Conservation (phyloP, 2,888 invertebrate species). For the Tiliacea citrago region DNA sequence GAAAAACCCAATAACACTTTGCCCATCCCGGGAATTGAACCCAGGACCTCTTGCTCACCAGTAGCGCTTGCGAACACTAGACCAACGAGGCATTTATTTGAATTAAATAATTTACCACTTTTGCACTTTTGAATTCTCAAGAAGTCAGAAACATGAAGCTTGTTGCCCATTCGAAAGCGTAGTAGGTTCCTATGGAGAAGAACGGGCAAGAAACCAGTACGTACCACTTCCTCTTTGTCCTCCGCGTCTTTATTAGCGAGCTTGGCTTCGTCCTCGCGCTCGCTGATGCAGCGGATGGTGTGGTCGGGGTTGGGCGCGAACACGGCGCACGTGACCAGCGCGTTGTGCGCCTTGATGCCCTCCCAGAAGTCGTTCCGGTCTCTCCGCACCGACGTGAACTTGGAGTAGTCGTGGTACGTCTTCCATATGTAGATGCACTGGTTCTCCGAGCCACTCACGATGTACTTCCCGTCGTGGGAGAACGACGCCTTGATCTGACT, state of each 20-base stretch:
- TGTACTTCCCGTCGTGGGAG: slow-evolving; percentile 99
- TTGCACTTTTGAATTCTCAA: neutral
- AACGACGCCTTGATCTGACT: slow-evolving; percentile 99
- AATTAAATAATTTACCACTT: neutral
- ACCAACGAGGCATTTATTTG: neutral
- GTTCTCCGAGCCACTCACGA: slow-evolving; percentile 99
- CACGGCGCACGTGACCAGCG: slow-evolving; percentile 98
- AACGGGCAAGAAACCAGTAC: slow-evolving; percentile 54
- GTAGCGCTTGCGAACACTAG: neutral
- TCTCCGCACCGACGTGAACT: slow-evolving; percentile 97
- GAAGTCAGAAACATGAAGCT: neutral
- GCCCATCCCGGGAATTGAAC: neutral
- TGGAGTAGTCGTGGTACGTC: slow-evolving; percentile 98
- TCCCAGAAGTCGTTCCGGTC: slow-evolving; percentile 99
- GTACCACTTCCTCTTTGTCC: slow-evolving; percentile 80
- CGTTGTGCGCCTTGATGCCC: slow-evolving; percentile 96
- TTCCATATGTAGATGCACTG: slow-evolving; percentile 99
- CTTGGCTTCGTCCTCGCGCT: slow-evolving; percentile 85
- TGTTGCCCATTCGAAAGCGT: neutral
- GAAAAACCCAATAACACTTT: neutral
- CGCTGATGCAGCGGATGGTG: slow-evolving; percentile 94
- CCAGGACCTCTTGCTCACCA: neutral
- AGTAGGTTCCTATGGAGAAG: neutral
- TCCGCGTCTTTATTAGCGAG: slow-evolving; percentile 67
- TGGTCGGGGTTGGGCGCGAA: slow-evolving; percentile 99